Evolutionary conservation across 2,888 invertebrate genomes (phyloP).

Genomic region (Drosophila histrio): DNA sequence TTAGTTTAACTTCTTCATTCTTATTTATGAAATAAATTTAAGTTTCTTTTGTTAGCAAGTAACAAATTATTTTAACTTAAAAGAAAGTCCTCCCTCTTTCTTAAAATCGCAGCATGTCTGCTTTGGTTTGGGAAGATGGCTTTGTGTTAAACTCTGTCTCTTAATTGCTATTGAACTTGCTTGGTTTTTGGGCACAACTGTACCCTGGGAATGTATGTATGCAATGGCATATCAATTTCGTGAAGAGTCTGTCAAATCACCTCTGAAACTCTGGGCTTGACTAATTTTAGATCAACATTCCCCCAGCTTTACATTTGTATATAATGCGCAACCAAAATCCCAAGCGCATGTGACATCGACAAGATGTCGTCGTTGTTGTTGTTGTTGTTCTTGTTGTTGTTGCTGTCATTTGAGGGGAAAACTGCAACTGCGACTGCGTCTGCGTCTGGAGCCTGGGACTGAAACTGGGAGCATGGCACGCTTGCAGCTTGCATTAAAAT

Average conservation of each 20-base stretch:
- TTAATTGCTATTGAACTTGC: slow-evolving; percentile 11
- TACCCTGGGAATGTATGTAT: slow-evolving; percentile 48
- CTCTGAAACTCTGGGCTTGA: slow-evolving; percentile 54
- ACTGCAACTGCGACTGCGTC: slow-evolving; percentile 17
- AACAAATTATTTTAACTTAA: neutral
- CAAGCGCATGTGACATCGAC: slow-evolving; percentile 62
- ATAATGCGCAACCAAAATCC: slow-evolving; percentile 36
- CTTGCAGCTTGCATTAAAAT: slow-evolving; percentile 76
- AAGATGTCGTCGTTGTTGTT: slow-evolving; percentile 55
- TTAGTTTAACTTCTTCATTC: neutral
- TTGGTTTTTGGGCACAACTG: slow-evolving; percentile 53
- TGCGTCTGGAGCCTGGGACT: slow-evolving; percentile 12
- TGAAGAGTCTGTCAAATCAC: slow-evolving; percentile 50
- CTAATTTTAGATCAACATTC: slow-evolving; percentile 66
- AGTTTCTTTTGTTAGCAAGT: neutral
- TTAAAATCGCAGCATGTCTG: too few species aligned
- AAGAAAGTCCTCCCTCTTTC: too few species aligned
- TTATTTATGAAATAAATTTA: neutral
- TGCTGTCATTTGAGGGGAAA: slow-evolving; percentile 30
- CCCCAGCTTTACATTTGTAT: slow-evolving; percentile 5
- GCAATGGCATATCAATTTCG: slow-evolving; percentile 61
- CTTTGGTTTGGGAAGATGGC: neutral
- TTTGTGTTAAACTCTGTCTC: neutral
- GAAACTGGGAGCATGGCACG: slow-evolving; percentile 40
- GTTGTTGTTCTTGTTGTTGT: slow-evolving; percentile 46